These are phyloP conservation scores for Folsomia manolachei DNA, from an alignment of 2,888 invertebrate genomes.

Conservation along the genomic window DNA sequence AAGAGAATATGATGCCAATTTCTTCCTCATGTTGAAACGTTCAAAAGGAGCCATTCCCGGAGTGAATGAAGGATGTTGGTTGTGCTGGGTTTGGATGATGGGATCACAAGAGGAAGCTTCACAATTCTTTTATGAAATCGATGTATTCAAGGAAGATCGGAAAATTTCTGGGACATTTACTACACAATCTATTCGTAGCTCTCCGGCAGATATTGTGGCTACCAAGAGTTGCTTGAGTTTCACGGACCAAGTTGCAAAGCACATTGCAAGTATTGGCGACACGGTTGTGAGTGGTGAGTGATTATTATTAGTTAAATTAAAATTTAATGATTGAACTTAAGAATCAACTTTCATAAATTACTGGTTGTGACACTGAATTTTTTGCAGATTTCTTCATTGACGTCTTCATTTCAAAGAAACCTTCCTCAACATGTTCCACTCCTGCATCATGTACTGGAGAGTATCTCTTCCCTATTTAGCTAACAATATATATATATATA, in stretches of 20 bases:
- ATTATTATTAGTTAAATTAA: not conserved
- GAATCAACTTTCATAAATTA: too few species aligned
- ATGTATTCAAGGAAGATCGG: constrained; percentile 24
- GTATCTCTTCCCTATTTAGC: too few species aligned
- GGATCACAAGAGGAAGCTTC: constrained; percentile 33
- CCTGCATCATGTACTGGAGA: not conserved
- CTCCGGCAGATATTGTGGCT: constrained; percentile 29
- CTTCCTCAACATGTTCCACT: not conserved
- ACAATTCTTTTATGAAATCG: constrained; percentile 31
- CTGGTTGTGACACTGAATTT: too few species aligned
- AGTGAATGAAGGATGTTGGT: constrained; percentile 28
- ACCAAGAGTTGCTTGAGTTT: constrained; percentile 19
- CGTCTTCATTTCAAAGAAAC: constrained; percentile 6
- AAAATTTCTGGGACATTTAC: constrained; percentile 30
- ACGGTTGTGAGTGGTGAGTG: constrained; percentile 21
- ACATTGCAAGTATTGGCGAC: constrained; percentile 23
- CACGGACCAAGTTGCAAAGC: constrained; percentile 19
- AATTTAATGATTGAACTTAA: not conserved
- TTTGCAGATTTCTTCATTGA: constrained; percentile 12
- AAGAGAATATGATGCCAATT: constrained; percentile 25
- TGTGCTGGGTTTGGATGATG: constrained; percentile 42
- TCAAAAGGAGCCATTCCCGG: not conserved
- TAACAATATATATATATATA: too few species aligned
- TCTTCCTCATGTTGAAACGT: constrained; percentile 38
- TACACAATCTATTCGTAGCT: constrained; percentile 34